Conservation (phyloP, 2,113 vertebrate genomes). For the Xenopus laevis region DNA sequence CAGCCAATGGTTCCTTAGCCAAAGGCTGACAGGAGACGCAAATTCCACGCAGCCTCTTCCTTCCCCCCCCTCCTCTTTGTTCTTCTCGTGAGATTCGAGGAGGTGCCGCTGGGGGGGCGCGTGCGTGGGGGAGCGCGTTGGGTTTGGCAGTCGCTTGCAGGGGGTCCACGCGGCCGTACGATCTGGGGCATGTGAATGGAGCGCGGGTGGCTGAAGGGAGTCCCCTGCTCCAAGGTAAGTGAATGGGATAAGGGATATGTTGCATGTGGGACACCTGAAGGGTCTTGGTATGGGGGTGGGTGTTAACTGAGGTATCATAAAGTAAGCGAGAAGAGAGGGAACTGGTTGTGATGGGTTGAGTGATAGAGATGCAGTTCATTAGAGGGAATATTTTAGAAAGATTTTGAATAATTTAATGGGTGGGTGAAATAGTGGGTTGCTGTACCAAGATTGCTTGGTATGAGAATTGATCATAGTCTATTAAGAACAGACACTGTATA, state of each 20-base stretch:
- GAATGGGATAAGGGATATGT: not conserved
- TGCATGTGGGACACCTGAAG: slow-evolving; percentile 11
- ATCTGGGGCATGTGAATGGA: slow-evolving; percentile 11
- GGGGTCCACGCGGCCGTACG: slow-evolving; percentile 18
- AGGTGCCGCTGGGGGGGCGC: slow-evolving; percentile 31
- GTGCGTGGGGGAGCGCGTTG: slow-evolving; percentile 32
- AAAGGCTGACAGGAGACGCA: slow-evolving; percentile 27
- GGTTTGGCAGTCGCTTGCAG: slow-evolving; percentile 26
- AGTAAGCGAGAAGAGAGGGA: too few relatives aligned
- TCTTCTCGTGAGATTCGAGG: slow-evolving; percentile 42
- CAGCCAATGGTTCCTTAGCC: not conserved
- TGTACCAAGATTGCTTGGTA: too few relatives aligned
- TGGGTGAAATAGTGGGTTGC: too few relatives aligned
- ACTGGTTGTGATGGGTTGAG: too few relatives aligned
- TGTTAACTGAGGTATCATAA: too few relatives aligned
- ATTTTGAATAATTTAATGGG: too few relatives aligned
- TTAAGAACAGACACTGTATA: too few relatives aligned
- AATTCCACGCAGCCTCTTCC: not conserved
- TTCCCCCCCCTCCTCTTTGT: slow-evolving; percentile 30
- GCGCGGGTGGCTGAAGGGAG: slow-evolving; percentile 24
- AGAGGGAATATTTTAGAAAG: too few relatives aligned
- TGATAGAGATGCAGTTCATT: too few relatives aligned
- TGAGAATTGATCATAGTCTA: too few relatives aligned
- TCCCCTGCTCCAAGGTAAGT: slow-evolving; percentile 31
- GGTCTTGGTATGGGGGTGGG: too few relatives aligned